Evolutionary conservation across 2,888 invertebrate genomes (phyloP).

Genomic region (Melinaea menophilus): DNA sequence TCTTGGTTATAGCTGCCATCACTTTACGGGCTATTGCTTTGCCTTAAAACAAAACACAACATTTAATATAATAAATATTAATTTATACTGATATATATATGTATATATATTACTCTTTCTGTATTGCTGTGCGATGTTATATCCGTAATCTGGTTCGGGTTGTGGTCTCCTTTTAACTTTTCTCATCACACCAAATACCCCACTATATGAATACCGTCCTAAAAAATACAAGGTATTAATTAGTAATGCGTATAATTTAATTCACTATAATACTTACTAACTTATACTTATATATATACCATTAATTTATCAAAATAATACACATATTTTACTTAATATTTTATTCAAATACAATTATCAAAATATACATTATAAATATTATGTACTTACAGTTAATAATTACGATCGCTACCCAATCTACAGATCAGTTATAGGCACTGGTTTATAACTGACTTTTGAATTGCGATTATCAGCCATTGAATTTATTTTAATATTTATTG

Average conservation of each 20-base stretch:
- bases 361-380: too few species aligned
- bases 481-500: too few species aligned
- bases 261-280: neutral
- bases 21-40: constrained; percentile 1
- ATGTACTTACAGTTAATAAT: too few species aligned
- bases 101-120: constrained; percentile 1
- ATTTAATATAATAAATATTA: neutral
- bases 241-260: neutral
- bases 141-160: neutral
- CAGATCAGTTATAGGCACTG: too few species aligned
- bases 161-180: neutral
- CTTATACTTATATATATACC: neutral
- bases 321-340: too few species aligned
- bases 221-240: neutral
- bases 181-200: neutral
- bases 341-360: too few species aligned
- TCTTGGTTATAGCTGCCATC: constrained; percentile 4
- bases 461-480: too few species aligned
- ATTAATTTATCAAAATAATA: neutral
- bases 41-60: neutral
- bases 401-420: too few species aligned
- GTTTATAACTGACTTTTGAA: too few species aligned
- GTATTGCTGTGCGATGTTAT: neutral
- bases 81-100: neutral
- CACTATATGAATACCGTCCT: neutral